These are phyloP conservation scores for Poecilobothrus nobilitatus DNA, from an alignment of 2,888 invertebrate species.

Conservation along the genomic window DNA sequence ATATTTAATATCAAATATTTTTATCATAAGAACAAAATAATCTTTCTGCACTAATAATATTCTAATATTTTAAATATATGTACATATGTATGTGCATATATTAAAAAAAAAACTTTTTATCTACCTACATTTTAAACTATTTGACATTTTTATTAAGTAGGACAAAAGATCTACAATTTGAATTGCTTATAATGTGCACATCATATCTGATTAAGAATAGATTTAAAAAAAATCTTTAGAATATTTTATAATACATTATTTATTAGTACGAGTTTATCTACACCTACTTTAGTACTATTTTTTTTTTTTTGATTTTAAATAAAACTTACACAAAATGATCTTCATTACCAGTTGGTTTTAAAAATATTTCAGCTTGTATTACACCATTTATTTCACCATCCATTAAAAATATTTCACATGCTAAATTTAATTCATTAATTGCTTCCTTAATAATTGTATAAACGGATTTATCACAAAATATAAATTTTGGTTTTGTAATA, in stretches of 20 bases:
- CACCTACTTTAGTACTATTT: neutral
- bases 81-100: no score
- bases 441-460: constrained; percentile 23
- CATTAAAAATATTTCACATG: constrained; percentile 31
- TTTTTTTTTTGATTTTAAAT: no score
- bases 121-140: no score
- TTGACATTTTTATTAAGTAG: no score
- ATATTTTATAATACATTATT: no score
- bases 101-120: no score
- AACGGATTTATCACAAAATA: constrained; percentile 21
- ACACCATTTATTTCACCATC: constrained; percentile 30
- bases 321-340: constrained; percentile 31
- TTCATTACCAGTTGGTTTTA: constrained; percentile 31
- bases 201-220: no score
- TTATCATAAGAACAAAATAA: neutral
- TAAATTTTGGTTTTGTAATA: constrained; percentile 21
- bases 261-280: neutral
- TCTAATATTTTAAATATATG: no score
- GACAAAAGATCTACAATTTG: no score
- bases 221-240: no score
- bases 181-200: no score
- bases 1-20: no score
- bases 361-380: constrained; percentile 32
- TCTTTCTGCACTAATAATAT: neutral
- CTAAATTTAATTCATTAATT: constrained; percentile 30